A percentile compares a stretch with the other conserved stretches of the same genome.
These are phyloP conservation scores for Scaptodrosophila latifasciaeformis DNA, from an alignment of 2,888 invertebrate genomes.

Conservation along the genomic window DNA sequence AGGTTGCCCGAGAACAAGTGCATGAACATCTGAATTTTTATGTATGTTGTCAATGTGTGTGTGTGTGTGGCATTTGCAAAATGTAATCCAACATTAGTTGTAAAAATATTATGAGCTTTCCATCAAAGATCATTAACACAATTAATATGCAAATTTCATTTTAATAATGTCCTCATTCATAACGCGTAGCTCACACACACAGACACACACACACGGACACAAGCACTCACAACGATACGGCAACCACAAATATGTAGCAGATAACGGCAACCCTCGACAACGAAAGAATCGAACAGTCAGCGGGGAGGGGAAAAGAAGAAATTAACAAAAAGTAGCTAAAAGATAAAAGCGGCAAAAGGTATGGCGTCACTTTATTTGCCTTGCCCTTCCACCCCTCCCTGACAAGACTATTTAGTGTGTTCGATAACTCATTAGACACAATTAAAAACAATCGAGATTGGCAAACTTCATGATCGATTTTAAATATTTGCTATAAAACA, in stretches of 20 bases:
- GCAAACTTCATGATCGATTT: conserved; percentile 19
- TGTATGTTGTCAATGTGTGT: conserved; percentile 14
- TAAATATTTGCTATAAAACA: no score
- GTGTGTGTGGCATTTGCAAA: conserved; percentile 27
- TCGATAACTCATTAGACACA: conserved; percentile 57
- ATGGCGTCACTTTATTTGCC: conserved; percentile 55
- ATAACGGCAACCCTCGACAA: conserved; percentile 45
- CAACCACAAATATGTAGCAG: conserved; percentile 47
- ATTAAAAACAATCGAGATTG: conserved; percentile 29
- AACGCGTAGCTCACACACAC: conserved; percentile 36
- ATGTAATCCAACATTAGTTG: no score
- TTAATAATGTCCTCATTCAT: conserved; percentile 46
- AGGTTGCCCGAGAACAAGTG: conserved; percentile 47
- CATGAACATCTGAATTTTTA: conserved; percentile 24
- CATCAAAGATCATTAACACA: conserved; percentile 55
- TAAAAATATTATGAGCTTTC: no score
- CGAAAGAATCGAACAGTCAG: no score
- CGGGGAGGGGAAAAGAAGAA: not conserved
- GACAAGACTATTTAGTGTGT: conserved; percentile 9
- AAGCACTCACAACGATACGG: conserved; percentile 26
- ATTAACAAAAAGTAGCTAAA: conserved; percentile 42
- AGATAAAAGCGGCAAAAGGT: conserved; percentile 55
- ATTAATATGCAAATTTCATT: conserved; percentile 35
- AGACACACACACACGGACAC: conserved; percentile 13
- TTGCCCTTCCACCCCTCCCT: conserved; percentile 18